phyloP scores from a whole-genome alignment of 2,797 vertebrate genomes.

The Lepus oiostolus region DNA sequence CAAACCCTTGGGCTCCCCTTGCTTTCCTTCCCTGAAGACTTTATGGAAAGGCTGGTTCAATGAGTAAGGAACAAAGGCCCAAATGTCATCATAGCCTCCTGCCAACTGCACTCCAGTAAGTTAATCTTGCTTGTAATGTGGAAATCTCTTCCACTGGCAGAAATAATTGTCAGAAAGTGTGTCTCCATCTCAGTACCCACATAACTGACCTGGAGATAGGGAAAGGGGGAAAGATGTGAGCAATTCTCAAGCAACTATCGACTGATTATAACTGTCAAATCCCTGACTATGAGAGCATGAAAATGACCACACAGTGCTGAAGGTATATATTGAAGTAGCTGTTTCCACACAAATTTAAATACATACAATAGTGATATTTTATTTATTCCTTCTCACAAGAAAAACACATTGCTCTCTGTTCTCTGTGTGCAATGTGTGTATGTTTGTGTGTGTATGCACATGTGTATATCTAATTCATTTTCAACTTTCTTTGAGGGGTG shows the following conservation, averaged over 20 bases:
- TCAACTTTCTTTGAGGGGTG: background rate
- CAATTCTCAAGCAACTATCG: conserved; percentile 73
- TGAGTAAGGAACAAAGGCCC: conserved; percentile 27
- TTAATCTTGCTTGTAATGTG: background rate
- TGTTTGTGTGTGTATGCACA: background rate
- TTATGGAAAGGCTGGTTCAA: background rate
- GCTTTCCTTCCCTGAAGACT: background rate
- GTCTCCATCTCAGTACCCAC: background rate
- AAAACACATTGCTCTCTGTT: conserved; percentile 19
- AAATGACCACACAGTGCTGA: background rate
- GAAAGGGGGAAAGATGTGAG: conserved; percentile 74
- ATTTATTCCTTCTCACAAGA: background rate
- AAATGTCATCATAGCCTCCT: background rate
- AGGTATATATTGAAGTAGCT: background rate
- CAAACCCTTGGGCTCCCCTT: background rate
- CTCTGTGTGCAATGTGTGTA: background rate
- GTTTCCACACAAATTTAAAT: background rate
- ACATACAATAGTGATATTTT: conserved; percentile 27
- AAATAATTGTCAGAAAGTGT: conserved; percentile 41
- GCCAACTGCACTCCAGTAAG: conserved; percentile 25
- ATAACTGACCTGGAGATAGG: conserved; percentile 69
- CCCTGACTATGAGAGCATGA: background rate
- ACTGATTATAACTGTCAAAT: background rate
- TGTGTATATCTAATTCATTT: background rate
- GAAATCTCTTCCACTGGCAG: conserved; percentile 40